These are phyloP conservation scores for Florisuga fusca DNA, from an alignment of 2,797 vertebrate species.

Conservation along the genomic window DNA sequence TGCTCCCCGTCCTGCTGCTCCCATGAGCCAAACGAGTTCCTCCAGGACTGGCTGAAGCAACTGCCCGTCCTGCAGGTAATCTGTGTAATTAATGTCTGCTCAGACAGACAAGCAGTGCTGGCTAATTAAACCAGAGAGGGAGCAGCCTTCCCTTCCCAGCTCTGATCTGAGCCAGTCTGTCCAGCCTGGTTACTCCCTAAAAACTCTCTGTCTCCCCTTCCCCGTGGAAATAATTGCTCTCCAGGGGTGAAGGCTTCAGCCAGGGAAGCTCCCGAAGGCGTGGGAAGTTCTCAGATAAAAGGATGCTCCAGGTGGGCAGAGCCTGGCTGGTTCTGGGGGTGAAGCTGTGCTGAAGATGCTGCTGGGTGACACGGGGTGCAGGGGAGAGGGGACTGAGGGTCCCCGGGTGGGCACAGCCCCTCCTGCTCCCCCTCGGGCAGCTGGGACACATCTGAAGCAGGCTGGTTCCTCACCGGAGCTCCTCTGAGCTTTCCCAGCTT, in stretches of 20 bases:
- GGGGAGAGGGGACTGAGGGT: neutral
- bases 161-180: constrained; percentile 63
- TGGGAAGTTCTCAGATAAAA: constrained; percentile 28
- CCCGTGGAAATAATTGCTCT: constrained; percentile 16
- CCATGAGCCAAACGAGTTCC: neutral
- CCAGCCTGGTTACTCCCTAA: constrained; percentile 9
- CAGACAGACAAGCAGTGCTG: constrained; percentile 20
- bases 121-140: neutral
- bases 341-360: neutral
- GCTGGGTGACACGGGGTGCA: accelerated
- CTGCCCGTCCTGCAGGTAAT: neutral
- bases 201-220: neutral
- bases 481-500: neutral
- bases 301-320: neutral
- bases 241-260: neutral
- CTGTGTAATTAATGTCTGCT: neutral
- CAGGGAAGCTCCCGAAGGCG: neutral
- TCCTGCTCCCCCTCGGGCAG: accelerated
- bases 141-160: constrained; percentile 35
- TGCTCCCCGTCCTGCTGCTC: neutral
- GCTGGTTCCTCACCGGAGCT: neutral
- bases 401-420: accelerated
- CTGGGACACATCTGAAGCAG: accelerated
- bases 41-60: neutral
- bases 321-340: neutral